These are phyloP conservation scores for Synaphobranchus kaupii DNA, from an alignment of 2,797 vertebrate genomes.

Conservation along the genomic window DNA sequence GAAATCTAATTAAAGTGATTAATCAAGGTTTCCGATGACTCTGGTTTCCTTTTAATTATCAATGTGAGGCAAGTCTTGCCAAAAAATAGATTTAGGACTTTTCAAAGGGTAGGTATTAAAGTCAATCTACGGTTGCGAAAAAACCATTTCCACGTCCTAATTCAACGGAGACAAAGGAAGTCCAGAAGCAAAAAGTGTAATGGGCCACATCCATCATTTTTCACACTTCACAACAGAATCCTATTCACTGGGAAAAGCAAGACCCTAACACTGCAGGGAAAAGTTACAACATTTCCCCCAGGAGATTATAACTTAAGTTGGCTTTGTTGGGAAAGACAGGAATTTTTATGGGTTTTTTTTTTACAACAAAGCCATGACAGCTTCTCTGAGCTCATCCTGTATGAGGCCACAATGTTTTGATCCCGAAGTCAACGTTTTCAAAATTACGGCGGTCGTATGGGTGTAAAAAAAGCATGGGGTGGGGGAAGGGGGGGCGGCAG, in stretches of 20 bases:
- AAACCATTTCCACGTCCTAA: not conserved
- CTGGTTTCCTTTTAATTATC: conserved; percentile 50
- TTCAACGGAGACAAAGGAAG: not conserved
- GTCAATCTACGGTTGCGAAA: conserved; percentile 23
- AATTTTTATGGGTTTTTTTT: not conserved
- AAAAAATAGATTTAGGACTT: conserved; percentile 33
- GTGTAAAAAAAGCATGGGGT: not conserved
- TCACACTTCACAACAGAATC: not conserved
- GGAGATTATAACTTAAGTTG: not conserved
- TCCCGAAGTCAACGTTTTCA: not conserved
- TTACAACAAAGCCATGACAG: not conserved
- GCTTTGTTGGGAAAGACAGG: not conserved
- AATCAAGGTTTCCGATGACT: conserved; percentile 54
- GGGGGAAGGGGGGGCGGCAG: not conserved
- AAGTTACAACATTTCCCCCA: not conserved
- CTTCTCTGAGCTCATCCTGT: conserved; percentile 9
- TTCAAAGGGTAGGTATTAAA: conserved; percentile 37
- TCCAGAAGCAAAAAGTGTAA: not conserved
- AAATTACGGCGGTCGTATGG: not conserved
- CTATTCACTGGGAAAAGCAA: not conserved
- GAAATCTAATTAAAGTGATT: conserved; percentile 61
- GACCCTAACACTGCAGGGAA: not conserved
- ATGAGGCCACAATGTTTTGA: not conserved
- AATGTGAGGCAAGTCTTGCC: conserved; percentile 34
- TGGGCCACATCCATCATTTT: not conserved